Evolutionary conservation across 2,113 vertebrate species (phyloP).

Genomic region (Lota lota): DNA sequence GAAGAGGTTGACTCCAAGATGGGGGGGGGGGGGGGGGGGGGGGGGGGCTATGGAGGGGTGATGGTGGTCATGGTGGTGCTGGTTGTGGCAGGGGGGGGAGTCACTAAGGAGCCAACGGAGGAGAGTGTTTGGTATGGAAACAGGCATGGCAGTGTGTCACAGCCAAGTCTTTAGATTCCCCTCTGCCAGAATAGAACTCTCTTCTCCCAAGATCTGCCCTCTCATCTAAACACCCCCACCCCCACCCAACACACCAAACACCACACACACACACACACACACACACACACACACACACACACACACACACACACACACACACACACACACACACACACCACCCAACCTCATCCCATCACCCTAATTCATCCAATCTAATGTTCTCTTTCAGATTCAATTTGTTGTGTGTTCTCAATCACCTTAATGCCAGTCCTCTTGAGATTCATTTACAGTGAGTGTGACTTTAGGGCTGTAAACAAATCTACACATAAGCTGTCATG

Average conservation of each 20-base stretch:
- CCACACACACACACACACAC: constrained; percentile 24
- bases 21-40: background rate
- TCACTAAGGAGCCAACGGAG: constrained; percentile 29
- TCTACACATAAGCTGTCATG: background rate
- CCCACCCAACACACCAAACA: constrained; percentile 17
- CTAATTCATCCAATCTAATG: constrained; percentile 33
- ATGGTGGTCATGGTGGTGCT: constrained; percentile 33
- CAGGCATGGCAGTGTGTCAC: constrained; percentile 63
- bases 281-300: constrained; percentile 7
- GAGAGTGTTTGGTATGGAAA: constrained; percentile 55
- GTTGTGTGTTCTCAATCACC: constrained; percentile 34
- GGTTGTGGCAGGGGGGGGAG: constrained; percentile 11
- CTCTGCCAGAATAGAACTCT: constrained; percentile 49
- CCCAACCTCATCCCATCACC: constrained; percentile 39
- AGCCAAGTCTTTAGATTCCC: constrained; percentile 61
- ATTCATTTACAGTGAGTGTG: background rate
- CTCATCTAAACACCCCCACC: constrained; percentile 52
- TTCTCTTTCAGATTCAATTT: constrained; percentile 45
- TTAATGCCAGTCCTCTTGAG: constrained; percentile 6
- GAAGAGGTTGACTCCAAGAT: background rate
- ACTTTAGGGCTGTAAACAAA: background rate
- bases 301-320: no score
- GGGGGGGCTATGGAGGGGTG: constrained; percentile 13
- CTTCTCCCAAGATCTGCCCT: constrained; percentile 59
- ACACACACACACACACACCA: background rate